These are phyloP conservation scores for Boleophthalmus pectinirostris DNA, from an alignment of 2,113 vertebrate genomes.

Conservation along the genomic window DNA sequence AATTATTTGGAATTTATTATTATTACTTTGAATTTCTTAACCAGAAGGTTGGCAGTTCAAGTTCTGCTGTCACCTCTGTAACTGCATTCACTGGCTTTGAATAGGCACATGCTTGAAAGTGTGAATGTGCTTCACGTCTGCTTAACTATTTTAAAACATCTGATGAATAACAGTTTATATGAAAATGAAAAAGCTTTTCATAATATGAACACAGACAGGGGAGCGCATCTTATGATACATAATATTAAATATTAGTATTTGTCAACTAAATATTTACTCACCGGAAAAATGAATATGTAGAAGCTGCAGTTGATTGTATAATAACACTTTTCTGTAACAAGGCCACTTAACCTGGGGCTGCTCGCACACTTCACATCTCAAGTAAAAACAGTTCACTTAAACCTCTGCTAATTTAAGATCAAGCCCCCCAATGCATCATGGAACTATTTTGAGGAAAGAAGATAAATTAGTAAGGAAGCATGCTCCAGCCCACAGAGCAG, in stretches of 20 bases:
- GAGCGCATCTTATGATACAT: too few relatives aligned
- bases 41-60: background rate
- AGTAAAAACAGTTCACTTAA: background rate
- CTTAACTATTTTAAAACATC: background rate
- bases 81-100: background rate
- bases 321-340: background rate
- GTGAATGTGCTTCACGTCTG: background rate
- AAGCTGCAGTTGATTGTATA: background rate
- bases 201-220: background rate
- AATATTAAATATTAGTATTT: background rate
- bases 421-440: background rate
- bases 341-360: background rate
- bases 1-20: background rate
- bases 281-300: background rate
- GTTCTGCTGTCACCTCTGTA: background rate
- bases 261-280: background rate
- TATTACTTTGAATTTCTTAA: background rate
- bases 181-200: too few relatives aligned
- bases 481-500: background rate
- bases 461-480: background rate
- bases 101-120: background rate
- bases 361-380: background rate
- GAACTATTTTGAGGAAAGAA: conserved; percentile 1
- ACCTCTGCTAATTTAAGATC: background rate
- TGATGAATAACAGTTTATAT: background rate